Evolutionary conservation across 2,113 vertebrate species (phyloP).

Genomic region (Onychorhynchus coronatus): DNA sequence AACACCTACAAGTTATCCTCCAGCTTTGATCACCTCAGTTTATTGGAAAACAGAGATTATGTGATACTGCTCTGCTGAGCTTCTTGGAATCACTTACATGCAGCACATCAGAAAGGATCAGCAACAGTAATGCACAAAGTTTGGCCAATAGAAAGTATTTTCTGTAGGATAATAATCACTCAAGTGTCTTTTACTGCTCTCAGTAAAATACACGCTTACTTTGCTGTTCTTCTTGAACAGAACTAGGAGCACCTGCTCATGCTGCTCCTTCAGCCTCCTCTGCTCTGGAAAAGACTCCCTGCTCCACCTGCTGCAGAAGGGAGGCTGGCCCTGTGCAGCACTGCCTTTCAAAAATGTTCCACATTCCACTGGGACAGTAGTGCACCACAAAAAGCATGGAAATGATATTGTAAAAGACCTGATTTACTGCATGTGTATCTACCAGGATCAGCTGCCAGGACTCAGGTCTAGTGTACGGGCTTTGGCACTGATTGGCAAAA

Average conservation of each 20-base stretch:
- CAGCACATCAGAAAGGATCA: not conserved
- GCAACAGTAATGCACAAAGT: not conserved
- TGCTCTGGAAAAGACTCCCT: not conserved
- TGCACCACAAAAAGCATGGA: not conserved
- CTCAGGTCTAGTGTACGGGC: not conserved
- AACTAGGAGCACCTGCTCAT: not conserved
- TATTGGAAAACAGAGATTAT: not conserved
- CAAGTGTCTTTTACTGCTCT: not conserved
- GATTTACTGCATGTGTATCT: not conserved
- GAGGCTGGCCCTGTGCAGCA: not conserved
- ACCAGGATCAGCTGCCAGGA: not conserved
- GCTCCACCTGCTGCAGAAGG: not conserved
- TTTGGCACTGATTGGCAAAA: not conserved
- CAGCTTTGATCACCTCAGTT: not conserved
- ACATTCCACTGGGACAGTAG: not conserved
- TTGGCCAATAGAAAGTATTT: not conserved
- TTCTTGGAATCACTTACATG: not conserved
- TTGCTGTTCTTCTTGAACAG: not conserved
- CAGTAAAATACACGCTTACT: not conserved
- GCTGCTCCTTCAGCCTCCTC: not conserved
- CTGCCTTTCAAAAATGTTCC: not conserved
- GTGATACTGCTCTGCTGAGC: not conserved
- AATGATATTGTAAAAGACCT: not conserved
- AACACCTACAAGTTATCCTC: not conserved
- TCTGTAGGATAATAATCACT: not conserved